phyloP scores from a whole-genome alignment of 2,888 invertebrate genomes.

The Augiades crinisus region DNA sequence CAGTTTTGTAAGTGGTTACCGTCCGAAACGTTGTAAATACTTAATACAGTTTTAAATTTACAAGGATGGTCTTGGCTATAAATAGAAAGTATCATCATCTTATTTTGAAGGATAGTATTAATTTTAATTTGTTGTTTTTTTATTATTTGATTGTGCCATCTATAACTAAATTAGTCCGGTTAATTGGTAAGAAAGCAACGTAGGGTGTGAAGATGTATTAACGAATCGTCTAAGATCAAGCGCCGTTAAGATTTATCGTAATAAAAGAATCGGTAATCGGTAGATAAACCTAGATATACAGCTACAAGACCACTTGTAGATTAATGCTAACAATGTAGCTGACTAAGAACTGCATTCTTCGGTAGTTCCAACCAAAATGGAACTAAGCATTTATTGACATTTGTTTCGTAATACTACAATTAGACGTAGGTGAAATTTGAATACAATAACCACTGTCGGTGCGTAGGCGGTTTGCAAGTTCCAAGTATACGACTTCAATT shows the following conservation, averaged over 20 bases:
- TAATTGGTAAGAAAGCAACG: too few relatives aligned
- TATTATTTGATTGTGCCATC: too few relatives aligned
- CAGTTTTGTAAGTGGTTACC: background rate
- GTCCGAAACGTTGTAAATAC: background rate
- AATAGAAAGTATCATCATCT: background rate
- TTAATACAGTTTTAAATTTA: background rate
- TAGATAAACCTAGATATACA: too few relatives aligned
- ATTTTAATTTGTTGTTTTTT: too few relatives aligned
- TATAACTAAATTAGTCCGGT: too few relatives aligned
- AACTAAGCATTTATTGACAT: background rate
- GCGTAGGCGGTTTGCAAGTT: slow-evolving; percentile 24
- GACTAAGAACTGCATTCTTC: background rate
- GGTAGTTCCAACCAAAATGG: background rate
- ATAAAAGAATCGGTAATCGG: too few relatives aligned
- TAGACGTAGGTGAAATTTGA: slow-evolving; percentile 46
- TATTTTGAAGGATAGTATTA: too few relatives aligned
- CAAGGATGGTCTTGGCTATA: slow-evolving; percentile 1
- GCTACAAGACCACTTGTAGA: too few relatives aligned
- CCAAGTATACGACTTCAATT: slow-evolving; percentile 30
- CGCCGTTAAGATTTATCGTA: too few relatives aligned
- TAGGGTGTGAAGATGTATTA: too few relatives aligned
- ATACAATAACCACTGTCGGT: slow-evolving; percentile 47
- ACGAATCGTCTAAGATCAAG: too few relatives aligned
- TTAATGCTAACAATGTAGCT: background rate
- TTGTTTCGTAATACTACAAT: background rate